These are phyloP conservation scores for Peromyscus aztecus DNA, from an alignment of 2,797 vertebrate species.

Conservation along the genomic window DNA sequence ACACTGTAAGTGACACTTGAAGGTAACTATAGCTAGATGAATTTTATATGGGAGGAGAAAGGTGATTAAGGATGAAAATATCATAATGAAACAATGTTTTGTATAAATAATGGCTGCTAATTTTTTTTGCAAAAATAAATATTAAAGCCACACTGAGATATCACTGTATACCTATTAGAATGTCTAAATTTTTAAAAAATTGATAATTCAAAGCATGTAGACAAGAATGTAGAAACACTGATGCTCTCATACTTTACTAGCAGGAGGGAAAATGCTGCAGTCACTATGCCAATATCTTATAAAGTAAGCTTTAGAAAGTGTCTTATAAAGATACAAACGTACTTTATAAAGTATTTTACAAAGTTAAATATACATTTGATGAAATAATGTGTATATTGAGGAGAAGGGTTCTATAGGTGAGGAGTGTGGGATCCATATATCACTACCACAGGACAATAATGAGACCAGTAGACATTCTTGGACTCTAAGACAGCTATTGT, in stretches of 20 bases:
- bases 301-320: neutral
- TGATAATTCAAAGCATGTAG: neutral
- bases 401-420: neutral
- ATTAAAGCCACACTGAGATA: neutral
- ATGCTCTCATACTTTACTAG: neutral
- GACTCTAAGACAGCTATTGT: neutral
- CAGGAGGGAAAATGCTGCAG: neutral
- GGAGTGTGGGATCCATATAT: neutral
- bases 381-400: neutral
- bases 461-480: neutral
- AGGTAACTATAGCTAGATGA: neutral
- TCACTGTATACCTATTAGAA: neutral
- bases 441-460: neutral
- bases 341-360: neutral
- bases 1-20: neutral
- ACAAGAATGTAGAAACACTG: neutral
- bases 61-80: neutral
- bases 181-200: neutral
- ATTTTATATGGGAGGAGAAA: neutral
- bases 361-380: neutral
- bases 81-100: neutral
- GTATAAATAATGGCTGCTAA: neutral
- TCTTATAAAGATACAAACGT: neutral
- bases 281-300: neutral
- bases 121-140: neutral